Conservation (phyloP, 2,888 invertebrate genomes). For the Netelia virgata region DNA sequence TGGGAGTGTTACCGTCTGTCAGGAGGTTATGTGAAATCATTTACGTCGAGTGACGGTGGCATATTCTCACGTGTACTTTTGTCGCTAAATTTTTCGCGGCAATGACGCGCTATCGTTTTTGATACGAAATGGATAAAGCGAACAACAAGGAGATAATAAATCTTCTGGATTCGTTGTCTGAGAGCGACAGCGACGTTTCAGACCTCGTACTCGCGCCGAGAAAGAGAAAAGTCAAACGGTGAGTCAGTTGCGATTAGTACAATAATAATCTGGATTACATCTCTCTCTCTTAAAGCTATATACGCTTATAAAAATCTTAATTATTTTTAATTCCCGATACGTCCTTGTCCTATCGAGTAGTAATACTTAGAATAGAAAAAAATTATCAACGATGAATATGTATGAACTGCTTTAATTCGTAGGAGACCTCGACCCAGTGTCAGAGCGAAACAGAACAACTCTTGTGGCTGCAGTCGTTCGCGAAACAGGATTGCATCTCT, state of each 20-base stretch:
- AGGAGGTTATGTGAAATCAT: constrained; percentile 38
- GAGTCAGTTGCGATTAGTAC: constrained; percentile 31
- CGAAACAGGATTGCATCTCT: constrained; percentile 77
- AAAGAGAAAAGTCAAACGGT: constrained; percentile 88
- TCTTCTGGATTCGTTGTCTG: constrained; percentile 88
- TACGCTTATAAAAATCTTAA: too few relatives aligned
- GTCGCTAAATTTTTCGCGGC: constrained; percentile 11
- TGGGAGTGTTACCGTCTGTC: too few relatives aligned
- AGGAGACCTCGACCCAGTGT: constrained; percentile 76
- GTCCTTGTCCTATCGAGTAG: too few relatives aligned
- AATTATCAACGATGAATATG: not conserved
- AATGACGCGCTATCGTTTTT: constrained; percentile 35
- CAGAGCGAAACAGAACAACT: constrained; percentile 72
- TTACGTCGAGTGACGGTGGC: constrained; percentile 18
- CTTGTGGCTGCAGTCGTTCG: constrained; percentile 76
- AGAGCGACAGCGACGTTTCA: constrained; percentile 88
- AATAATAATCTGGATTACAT: too few relatives aligned
- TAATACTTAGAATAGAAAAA: too few relatives aligned
- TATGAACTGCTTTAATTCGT: constrained; percentile 46
- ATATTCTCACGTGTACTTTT: constrained; percentile 12
- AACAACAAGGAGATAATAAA: constrained; percentile 88
- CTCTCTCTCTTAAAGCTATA: too few relatives aligned
- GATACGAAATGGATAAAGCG: constrained; percentile 78
- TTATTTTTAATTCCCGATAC: too few relatives aligned
- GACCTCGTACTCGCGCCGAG: constrained; percentile 87